Conservation (phyloP, 1,140 invertebrate genomes). For the Gonatopus flavifemur region DNA sequence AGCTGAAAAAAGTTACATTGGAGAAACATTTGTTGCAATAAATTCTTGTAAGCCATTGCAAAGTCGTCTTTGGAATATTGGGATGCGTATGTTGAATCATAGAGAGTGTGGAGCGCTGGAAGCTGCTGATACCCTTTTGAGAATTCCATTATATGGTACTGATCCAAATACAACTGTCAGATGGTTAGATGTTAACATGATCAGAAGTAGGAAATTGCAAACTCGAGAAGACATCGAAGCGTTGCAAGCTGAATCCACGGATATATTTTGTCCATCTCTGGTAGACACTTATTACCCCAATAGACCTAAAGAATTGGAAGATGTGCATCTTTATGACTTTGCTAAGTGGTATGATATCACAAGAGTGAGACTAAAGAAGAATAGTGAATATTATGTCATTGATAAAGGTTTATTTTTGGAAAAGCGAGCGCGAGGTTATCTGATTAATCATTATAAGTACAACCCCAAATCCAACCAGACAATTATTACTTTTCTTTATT, state of each 20-base stretch:
- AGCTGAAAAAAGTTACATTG: slow-evolving; percentile 23
- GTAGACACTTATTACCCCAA: slow-evolving; percentile 34
- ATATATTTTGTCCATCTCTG: slow-evolving; percentile 33
- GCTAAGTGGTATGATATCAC: slow-evolving; percentile 22
- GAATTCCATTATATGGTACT: slow-evolving; percentile 38
- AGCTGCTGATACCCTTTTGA: slow-evolving; percentile 39
- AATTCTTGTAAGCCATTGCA: slow-evolving; percentile 23
- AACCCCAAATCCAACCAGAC: slow-evolving; percentile 23
- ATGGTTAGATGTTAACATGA: slow-evolving; percentile 42
- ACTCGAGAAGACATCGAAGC: slow-evolving; percentile 26
- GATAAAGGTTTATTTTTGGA: slow-evolving; percentile 13
- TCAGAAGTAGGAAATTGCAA: slow-evolving; percentile 35
- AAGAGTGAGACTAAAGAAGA: slow-evolving; percentile 16
- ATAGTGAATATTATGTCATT: slow-evolving; percentile 10
- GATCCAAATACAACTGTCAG: slow-evolving; percentile 39
- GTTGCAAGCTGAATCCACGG: slow-evolving; percentile 22
- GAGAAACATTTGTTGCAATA: slow-evolving; percentile 10
- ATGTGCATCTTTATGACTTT: too few species aligned
- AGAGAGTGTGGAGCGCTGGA: slow-evolving; percentile 41
- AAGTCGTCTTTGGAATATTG: slow-evolving; percentile 26
- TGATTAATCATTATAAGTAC: slow-evolving; percentile 29
- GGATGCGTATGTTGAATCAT: slow-evolving; percentile 28
- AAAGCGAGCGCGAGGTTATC: slow-evolving; percentile 20
- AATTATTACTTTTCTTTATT: slow-evolving; percentile 22
- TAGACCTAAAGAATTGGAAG: slow-evolving; percentile 21